Conservation (phyloP, 2,797 vertebrate genomes). For the Eupleurogrammus muticus region DNA sequence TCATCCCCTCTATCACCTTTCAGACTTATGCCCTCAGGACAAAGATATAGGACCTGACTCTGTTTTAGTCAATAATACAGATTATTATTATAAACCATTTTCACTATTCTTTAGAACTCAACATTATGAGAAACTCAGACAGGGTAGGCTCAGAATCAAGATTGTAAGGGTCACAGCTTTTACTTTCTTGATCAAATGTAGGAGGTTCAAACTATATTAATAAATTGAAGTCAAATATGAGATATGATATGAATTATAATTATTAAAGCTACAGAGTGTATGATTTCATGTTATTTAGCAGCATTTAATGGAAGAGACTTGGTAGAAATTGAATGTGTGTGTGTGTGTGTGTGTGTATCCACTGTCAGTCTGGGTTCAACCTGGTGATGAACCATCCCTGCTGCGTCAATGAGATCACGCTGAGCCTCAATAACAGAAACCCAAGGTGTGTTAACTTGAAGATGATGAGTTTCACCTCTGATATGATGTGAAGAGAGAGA, state of each 20-base stretch:
- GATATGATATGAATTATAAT: not conserved
- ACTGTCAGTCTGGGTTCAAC: constrained; percentile 91
- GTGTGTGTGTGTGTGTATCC: constrained; percentile 30
- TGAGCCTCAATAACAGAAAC: constrained; percentile 94
- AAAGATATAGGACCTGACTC: too few species aligned
- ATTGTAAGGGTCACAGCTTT: not conserved
- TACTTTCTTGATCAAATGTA: not conserved
- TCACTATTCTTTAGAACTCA: not conserved
- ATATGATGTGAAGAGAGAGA: too few species aligned
- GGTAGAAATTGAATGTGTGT: not conserved
- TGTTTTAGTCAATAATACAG: too few species aligned
- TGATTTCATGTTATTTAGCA: too few species aligned
- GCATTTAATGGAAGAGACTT: too few species aligned
- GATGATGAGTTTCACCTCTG: too few species aligned
- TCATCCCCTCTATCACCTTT: too few species aligned
- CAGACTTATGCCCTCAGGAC: too few species aligned
- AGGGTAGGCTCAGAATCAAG: not conserved
- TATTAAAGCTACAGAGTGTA: too few species aligned
- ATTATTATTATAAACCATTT: too few species aligned
- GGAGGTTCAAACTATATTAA: too few species aligned
- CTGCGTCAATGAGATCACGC: constrained; percentile 95
- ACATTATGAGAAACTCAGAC: not conserved
- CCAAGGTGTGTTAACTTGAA: constrained; percentile 79
- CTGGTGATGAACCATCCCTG: constrained; percentile 93
- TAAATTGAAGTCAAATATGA: not conserved